A percentile compares a stretch with the other conserved stretches of the same genome.
Evolutionary conservation across 2,113 vertebrate species (phyloP).

Genomic region (Dasyurus viverrinus): DNA sequence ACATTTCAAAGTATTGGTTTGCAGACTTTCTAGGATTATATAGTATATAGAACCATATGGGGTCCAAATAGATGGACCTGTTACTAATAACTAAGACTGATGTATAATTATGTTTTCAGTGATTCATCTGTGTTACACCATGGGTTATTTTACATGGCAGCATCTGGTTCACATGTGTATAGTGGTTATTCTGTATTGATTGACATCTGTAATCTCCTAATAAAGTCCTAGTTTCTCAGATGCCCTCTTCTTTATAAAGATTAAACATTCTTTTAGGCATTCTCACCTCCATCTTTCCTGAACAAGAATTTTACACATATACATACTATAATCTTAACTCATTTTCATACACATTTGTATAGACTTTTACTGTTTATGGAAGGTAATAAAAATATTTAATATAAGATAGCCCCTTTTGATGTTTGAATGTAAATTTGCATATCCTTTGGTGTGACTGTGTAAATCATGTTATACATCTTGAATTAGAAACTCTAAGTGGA

Average conservation of each 20-base stretch:
- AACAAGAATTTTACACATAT: slow-evolving; percentile 1
- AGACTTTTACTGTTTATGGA: not conserved
- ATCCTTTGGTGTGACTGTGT: slow-evolving; percentile 60
- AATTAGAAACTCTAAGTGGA: slow-evolving; percentile 63
- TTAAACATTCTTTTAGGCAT: slow-evolving; percentile 51
- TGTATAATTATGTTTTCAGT: slow-evolving; percentile 76
- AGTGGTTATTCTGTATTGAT: slow-evolving; percentile 73
- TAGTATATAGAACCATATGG: slow-evolving; percentile 45
- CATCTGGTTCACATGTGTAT: slow-evolving; percentile 79
- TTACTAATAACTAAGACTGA: slow-evolving; percentile 73
- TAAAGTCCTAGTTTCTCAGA: slow-evolving; percentile 71
- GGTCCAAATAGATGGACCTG: slow-evolving; percentile 58
- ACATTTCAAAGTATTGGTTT: slow-evolving; percentile 47
- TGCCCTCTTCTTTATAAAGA: slow-evolving; percentile 69
- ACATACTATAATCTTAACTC: not conserved
- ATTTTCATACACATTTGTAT: not conserved
- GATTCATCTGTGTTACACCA: slow-evolving; percentile 77
- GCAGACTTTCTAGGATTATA: slow-evolving; percentile 42
- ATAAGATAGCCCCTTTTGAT: not conserved
- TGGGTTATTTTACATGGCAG: slow-evolving; percentile 76
- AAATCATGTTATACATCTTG: slow-evolving; percentile 61
- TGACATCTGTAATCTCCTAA: slow-evolving; percentile 79
- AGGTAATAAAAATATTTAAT: slow-evolving; percentile 58
- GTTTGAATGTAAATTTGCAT: slow-evolving; percentile 33
- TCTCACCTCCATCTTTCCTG: slow-evolving; percentile 28